Percentiles rank a stretch among this genome's conserved stretches.
These are phyloP conservation scores for Chaetogeoica ovagalla DNA, from an alignment of 2,888 invertebrate genomes.

Conservation along the genomic window DNA sequence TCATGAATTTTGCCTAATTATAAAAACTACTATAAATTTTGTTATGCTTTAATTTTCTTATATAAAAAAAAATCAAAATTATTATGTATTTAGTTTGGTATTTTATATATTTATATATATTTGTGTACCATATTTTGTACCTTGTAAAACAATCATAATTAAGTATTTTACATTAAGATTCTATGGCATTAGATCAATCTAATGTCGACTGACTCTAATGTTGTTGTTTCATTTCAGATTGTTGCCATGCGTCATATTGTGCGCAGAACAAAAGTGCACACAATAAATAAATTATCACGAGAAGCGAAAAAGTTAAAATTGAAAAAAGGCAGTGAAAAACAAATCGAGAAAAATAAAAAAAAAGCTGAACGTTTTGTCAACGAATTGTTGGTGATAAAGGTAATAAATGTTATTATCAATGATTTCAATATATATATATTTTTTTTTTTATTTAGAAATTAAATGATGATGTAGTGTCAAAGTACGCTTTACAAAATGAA, in stretches of 20 bases:
- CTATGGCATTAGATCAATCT: background rate
- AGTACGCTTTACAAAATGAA: slow-evolving; percentile 56
- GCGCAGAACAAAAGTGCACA: slow-evolving; percentile 56
- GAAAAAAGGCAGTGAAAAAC: slow-evolving; percentile 56
- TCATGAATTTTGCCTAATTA: background rate
- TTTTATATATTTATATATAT: background rate
- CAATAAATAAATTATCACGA: slow-evolving; percentile 55
- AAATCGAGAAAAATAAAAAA: slow-evolving; percentile 55
- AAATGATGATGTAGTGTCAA: slow-evolving; percentile 56
- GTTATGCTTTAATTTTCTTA: background rate
- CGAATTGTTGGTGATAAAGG: slow-evolving; percentile 55
- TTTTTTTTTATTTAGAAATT: slow-evolving; percentile 55
- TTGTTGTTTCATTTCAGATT: slow-evolving; percentile 54
- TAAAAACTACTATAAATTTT: background rate
- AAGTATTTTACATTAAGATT: too few species aligned
- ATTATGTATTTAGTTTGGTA: background rate
- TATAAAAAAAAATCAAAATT: too few species aligned
- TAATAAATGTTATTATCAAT: slow-evolving; percentile 38
- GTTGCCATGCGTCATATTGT: slow-evolving; percentile 56
- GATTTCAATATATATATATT: background rate
- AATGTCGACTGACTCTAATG: background rate
- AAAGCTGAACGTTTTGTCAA: slow-evolving; percentile 56
- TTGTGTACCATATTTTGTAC: background rate
- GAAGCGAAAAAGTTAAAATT: slow-evolving; percentile 56
- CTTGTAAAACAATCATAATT: too few species aligned